phyloP scores from a whole-genome alignment of 1,140 invertebrate species.

The Goniozus legneri region DNA sequence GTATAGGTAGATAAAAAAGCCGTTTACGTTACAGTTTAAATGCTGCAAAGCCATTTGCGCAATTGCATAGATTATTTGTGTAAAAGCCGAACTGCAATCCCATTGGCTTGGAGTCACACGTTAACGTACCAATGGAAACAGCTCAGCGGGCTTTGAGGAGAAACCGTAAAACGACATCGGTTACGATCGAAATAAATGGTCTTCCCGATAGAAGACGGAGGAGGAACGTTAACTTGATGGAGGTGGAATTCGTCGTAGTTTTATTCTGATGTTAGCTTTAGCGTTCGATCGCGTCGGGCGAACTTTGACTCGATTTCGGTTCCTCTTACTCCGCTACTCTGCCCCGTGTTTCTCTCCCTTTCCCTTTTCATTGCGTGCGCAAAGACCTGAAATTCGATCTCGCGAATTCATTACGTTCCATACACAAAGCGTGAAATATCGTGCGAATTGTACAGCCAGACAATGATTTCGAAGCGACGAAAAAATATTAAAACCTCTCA shows the following conservation, averaged over 20 bases:
- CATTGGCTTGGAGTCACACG: background rate
- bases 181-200: conserved; percentile 34
- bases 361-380: background rate
- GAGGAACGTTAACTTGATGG: conserved; percentile 32
- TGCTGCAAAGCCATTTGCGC: no score
- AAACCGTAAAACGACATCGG: conserved; percentile 27
- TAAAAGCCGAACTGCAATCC: no score
- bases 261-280: conserved; percentile 31
- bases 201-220: conserved; percentile 27
- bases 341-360: background rate
- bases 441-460: no score
- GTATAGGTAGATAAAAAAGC: no score
- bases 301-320: background rate
- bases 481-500: no score
- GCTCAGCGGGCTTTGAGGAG: conserved; percentile 19
- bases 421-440: no score
- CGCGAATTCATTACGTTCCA: no score
- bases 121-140: conserved; percentile 18
- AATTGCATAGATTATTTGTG: no score
- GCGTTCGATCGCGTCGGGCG: conserved; percentile 26
- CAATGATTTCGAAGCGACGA: no score
- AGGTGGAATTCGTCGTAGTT: conserved; percentile 28
- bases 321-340: background rate
- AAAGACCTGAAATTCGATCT: no score
- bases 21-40: no score